Conservation (phyloP, 2,113 vertebrate genomes). For the Forbesichthys papilliferus region DNA sequence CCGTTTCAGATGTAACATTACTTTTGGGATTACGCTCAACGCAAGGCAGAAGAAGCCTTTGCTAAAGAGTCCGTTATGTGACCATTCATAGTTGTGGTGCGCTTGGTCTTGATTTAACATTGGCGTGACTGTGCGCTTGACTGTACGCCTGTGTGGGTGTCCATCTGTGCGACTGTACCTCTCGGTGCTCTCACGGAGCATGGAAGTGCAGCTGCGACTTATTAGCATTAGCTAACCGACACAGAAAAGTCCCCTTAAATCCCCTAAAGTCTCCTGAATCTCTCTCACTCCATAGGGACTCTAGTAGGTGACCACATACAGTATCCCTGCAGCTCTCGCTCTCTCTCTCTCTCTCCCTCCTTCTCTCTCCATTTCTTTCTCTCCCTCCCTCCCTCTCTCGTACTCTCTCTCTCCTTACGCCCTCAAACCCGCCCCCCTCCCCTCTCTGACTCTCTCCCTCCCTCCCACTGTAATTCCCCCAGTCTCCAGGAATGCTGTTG, state of each 20-base stretch:
- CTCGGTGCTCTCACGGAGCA: conserved; percentile 36
- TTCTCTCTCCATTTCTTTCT: conserved; percentile 12
- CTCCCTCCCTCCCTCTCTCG: conserved; percentile 28
- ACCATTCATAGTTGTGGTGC: conserved; percentile 22
- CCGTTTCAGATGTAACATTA: conserved; percentile 4
- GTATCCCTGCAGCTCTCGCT: conserved; percentile 63
- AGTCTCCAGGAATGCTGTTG: conserved; percentile 80
- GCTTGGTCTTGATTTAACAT: conserved; percentile 29
- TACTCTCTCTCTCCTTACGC: conserved; percentile 19
- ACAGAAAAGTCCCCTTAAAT: conserved; percentile 63
- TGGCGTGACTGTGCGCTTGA: conserved; percentile 3
- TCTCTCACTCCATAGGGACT: conserved; percentile 53
- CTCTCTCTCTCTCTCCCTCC: conserved; percentile 52
- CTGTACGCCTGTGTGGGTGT: conserved; percentile 10
- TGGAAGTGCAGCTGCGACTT: conserved; percentile 62
- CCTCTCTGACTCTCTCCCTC: conserved; percentile 38
- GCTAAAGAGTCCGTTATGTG: conserved; percentile 28
- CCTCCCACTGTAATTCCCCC: conserved; percentile 78
- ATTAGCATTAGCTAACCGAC: conserved; percentile 66
- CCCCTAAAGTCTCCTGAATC: conserved; percentile 55
- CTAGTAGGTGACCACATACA: conserved; percentile 65
- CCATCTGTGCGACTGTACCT: conserved; percentile 3
- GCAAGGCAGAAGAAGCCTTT: too few relatives aligned
- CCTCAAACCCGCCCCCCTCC: conserved; percentile 23
- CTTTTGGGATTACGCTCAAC: not conserved